Percentiles rank a stretch among this genome's conserved stretches.
Evolutionary conservation across 2,888 invertebrate genomes (phyloP).

Genomic region (Athalia rosae): DNA sequence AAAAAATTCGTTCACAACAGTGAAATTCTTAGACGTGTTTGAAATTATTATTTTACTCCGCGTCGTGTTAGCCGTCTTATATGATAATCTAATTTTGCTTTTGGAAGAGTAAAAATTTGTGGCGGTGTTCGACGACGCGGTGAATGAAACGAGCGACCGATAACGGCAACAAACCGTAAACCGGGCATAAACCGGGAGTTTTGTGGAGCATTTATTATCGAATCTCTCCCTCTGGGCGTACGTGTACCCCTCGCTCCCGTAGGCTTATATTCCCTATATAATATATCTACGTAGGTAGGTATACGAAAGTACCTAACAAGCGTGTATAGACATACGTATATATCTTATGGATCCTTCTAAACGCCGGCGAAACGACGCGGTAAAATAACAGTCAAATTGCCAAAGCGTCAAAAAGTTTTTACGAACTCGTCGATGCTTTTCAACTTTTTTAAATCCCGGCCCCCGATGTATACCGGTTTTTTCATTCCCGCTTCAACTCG

Average conservation of each 20-base stretch:
- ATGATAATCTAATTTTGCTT: background rate
- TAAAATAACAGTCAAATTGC: slow-evolving; percentile 46
- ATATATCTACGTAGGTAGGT: slow-evolving; percentile 33
- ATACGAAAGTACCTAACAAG: background rate
- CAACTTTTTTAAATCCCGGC: background rate
- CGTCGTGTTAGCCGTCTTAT: background rate
- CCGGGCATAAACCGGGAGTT: slow-evolving; percentile 53
- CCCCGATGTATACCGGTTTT: too few relatives aligned
- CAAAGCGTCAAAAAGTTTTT: slow-evolving; percentile 36
- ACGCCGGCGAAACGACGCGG: slow-evolving; percentile 47
- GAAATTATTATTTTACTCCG: slow-evolving; percentile 18
- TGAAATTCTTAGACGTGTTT: too few relatives aligned
- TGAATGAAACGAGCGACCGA: slow-evolving; percentile 44
- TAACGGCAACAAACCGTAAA: slow-evolving; percentile 56
- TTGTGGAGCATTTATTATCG: slow-evolving; percentile 56
- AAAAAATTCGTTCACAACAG: too few relatives aligned
- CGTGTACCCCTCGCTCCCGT: slow-evolving; percentile 35
- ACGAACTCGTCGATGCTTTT: slow-evolving; percentile 2
- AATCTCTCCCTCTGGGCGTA: slow-evolving; percentile 32
- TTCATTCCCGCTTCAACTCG: too few relatives aligned
- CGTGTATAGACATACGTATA: background rate
- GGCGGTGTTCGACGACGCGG: slow-evolving; percentile 26
- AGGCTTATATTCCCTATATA: slow-evolving; percentile 31
- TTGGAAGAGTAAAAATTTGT: background rate
- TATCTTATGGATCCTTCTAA: slow-evolving; percentile 35